Base-by-base conservation (phyloP, 2,113 vertebrate genomes). In the Ellobius talpinus region DNA sequence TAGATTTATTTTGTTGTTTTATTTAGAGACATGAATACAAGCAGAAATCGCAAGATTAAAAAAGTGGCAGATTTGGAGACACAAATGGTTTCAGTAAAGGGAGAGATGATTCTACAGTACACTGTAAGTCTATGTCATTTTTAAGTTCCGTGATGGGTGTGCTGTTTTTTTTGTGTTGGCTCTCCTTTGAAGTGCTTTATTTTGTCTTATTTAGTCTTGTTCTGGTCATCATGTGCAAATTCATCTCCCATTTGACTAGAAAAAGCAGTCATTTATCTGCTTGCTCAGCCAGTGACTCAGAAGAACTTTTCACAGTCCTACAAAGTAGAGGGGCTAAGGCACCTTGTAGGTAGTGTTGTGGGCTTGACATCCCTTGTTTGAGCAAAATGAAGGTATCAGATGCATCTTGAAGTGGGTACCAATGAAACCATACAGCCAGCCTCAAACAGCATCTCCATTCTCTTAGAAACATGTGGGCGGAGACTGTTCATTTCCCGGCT, bases 281-380 rank as follows among this genome's bases (percentile, higher is more conserved):
- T 45, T 42, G 31, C 7, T 63, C 17, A 95, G 1, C 63, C 23
- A 58, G 52, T 42, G 24, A 26, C 4, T 61, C 66, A 74, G 42
- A 91, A 17, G 9, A 93, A 94, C 24, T 63, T 93, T 88, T 77
- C 36, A 90, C 47, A 88, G 82, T 29, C 33, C 45, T 88, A 6
- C 2, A 70, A 91, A 68, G 52, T 13, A 33, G 58, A 84, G 74
- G 42, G 21, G 4, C 4, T 90, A 39, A 16, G 19, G 65, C 8
- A 29, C 24, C 63, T 61, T 84, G 39, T 23, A 61, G 33, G 1
- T 29, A 66, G n/a, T 58, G 19, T n/a, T 65, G 29, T 66, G 11
- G 77, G 23, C n/a, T 89, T 92, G 26, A 65, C 29, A 23, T 45
- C 19, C 7, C 24, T 81, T 47, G 12, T 81, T 77, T 73, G 29